Percentiles rank a stretch among this genome's conserved stretches.
These are phyloP conservation scores for Sturnus vulgaris DNA, from an alignment of 2,113 vertebrate genomes.

Conservation along the genomic window DNA sequence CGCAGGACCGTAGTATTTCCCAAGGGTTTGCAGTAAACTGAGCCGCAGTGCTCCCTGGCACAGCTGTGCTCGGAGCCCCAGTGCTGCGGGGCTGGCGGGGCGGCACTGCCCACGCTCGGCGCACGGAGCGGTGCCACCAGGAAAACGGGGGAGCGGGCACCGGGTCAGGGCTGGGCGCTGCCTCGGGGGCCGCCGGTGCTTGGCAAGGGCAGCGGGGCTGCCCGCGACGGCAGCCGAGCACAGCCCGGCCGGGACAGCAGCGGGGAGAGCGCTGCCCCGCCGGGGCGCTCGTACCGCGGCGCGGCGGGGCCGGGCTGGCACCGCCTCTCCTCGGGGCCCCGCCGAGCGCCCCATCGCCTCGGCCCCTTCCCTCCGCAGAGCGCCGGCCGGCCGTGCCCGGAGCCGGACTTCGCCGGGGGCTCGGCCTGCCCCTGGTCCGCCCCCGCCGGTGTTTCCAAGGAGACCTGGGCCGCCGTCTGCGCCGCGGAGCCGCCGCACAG, in stretches of 20 bases:
- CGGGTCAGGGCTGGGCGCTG: neutral
- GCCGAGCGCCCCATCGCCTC: neutral
- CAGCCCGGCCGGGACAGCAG: neutral
- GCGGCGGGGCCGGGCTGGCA: neutral
- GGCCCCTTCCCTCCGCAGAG: constrained; percentile 64
- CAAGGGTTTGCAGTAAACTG: neutral
- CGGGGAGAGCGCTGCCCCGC: neutral
- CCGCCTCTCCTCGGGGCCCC: neutral
- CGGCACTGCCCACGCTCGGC: neutral
- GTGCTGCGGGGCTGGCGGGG: neutral
- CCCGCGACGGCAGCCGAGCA: neutral
- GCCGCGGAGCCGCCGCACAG: constrained; percentile 72
- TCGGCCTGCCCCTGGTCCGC: constrained; percentile 71
- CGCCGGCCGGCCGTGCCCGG: constrained; percentile 76
- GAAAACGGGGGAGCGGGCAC: neutral
- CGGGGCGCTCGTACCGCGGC: neutral
- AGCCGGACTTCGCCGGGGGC: constrained; percentile 76
- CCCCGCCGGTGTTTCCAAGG: constrained; percentile 87
- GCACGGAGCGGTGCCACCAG: neutral
- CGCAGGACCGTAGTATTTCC: neutral
- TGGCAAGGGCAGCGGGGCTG: neutral
- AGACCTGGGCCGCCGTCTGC: constrained; percentile 85
- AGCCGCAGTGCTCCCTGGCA: neutral
- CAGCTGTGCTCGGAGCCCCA: neutral
- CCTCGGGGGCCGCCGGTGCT: neutral